phyloP scores from a whole-genome alignment of 2,888 invertebrate genomes.

The Drosophila barbarae region DNA sequence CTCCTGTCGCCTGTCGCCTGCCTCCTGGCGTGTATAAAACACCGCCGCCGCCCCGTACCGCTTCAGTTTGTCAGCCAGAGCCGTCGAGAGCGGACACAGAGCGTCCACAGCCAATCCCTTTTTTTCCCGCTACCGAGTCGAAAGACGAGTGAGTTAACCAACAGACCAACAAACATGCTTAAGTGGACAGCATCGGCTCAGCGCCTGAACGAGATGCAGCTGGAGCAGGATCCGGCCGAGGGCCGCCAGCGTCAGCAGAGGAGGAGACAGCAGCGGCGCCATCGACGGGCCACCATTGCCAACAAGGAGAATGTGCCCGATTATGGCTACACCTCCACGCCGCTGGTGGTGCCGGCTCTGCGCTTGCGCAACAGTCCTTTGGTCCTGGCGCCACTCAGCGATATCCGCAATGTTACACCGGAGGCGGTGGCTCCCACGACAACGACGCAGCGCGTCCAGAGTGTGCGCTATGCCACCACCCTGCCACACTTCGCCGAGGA shows the following conservation, averaged over 20 bases:
- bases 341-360: constrained; percentile 46
- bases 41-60: constrained; percentile 41
- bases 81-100: constrained; percentile 40
- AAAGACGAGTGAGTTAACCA: constrained; percentile 1
- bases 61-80: constrained; percentile 77
- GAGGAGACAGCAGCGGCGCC: constrained; percentile 46
- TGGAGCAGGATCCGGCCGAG: constrained; percentile 2
- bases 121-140: constrained; percentile 24
- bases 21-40: constrained; percentile 56
- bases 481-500: constrained; percentile 79
- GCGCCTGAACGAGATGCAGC: constrained; percentile 56
- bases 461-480: constrained; percentile 75
- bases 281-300: constrained; percentile 74
- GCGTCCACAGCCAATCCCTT: constrained; percentile 12
- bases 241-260: background rate
- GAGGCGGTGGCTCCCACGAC: constrained; percentile 34
- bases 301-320: constrained; percentile 74
- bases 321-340: constrained; percentile 71
- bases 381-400: constrained; percentile 71
- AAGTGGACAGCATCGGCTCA: constrained; percentile 78
- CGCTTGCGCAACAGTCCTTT: constrained; percentile 68
- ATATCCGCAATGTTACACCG: constrained; percentile 73
- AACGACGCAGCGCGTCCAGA: constrained; percentile 39
- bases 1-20: constrained; percentile 5
- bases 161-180: constrained; percentile 62